Evolutionary conservation across 2,888 invertebrate genomes (phyloP).

Genomic region (Ormyrus thymus): DNA sequence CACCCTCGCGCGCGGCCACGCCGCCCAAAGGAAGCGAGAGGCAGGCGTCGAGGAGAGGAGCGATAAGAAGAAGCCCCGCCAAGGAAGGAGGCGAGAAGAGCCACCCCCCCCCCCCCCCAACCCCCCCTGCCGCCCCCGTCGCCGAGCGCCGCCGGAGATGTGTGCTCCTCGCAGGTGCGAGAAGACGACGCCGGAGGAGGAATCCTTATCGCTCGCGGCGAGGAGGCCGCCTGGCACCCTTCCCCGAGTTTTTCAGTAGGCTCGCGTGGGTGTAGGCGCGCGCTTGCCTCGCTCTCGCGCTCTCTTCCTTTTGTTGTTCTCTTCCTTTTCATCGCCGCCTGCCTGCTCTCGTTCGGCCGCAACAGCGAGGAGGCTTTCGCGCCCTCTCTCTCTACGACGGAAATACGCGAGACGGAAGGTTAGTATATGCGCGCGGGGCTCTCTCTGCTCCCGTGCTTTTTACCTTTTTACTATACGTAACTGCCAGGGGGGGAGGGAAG

Average conservation of each 20-base stretch:
- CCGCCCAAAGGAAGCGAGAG: background rate
- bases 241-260: too few species aligned
- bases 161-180: conserved; percentile 16
- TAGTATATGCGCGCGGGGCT: conserved; percentile 1
- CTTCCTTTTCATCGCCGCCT: background rate
- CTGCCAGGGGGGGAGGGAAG: too few species aligned
- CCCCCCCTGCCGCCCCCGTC: too few species aligned
- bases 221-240: too few species aligned
- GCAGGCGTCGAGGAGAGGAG: background rate
- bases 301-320: background rate
- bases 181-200: conserved; percentile 24
- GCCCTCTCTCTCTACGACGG: background rate
- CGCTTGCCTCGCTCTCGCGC: background rate
- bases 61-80: conserved; percentile 17
- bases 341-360: background rate
- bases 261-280: background rate
- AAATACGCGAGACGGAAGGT: conserved; percentile 29
- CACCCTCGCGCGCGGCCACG: background rate
- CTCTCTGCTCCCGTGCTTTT: background rate
- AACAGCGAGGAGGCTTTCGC: background rate
- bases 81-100: background rate
- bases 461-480: too few species aligned
- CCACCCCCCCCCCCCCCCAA: too few species aligned
- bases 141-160: conserved; percentile 25
- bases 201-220: conserved; percentile 17